Evolutionary conservation across 2,113 vertebrate species (phyloP).

Genomic region (rat (Rattus norvegicus)): GRCr8 NC_086023.1:47757001-47757500

Average conservation of each 20-base stretch:
- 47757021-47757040: background rate
- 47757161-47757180: background rate
- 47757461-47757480: background rate
- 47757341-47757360: too few species aligned
- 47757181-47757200: background rate
- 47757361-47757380: background rate
- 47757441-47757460: background rate
- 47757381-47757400: background rate
- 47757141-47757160: background rate
- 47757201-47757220: background rate
- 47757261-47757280: conserved; percentile 37
- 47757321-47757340: too few species aligned
- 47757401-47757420: background rate
- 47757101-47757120: background rate
- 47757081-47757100: background rate
- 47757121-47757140: background rate
- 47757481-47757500: background rate
- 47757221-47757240: conserved; percentile 20
- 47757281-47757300: too few species aligned
- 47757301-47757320: too few species aligned
- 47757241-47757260: background rate
- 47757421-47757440: too few species aligned
- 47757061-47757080: background rate
- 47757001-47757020: background rate
- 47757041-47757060: background rate